Evolutionary conservation across 2,113 vertebrate genomes (phyloP).

Genomic region (Oostethus manadensis): DNA sequence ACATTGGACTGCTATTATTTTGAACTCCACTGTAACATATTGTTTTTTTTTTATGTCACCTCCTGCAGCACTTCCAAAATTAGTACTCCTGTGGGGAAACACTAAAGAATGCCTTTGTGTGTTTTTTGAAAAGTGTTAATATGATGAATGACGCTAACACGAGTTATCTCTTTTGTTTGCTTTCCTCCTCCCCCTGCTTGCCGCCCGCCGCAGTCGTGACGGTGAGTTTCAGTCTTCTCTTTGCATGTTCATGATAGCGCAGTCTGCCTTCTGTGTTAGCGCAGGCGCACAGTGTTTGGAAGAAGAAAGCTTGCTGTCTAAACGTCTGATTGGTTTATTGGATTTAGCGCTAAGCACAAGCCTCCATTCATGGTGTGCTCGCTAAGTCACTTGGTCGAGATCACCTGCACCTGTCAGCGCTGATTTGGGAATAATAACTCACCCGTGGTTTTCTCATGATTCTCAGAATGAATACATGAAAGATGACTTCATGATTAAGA

Average conservation of each 20-base stretch:
- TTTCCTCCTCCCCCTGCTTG: constrained; percentile 13
- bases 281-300: neutral
- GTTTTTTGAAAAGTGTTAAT: too few relatives aligned
- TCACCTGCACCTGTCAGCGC: constrained; percentile 1
- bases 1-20: too few relatives aligned
- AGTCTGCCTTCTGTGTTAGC: neutral
- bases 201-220: constrained; percentile 82
- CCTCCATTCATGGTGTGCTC: constrained; percentile 34
- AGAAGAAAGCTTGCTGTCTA: constrained; percentile 8
- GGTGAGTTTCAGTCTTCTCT: constrained; percentile 69
- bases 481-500: constrained; percentile 98
- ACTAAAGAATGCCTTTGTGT: too few relatives aligned
- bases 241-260: neutral
- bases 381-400: neutral
- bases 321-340: constrained; percentile 52
- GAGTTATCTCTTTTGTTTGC: constrained; percentile 27
- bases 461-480: constrained; percentile 98
- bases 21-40: too few relatives aligned
- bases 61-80: too few relatives aligned
- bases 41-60: too few relatives aligned
- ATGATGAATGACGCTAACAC: too few relatives aligned
- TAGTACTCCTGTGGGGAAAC: too few relatives aligned
- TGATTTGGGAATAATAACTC: neutral
- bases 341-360: constrained; percentile 31
- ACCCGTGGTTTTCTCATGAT: constrained; percentile 11